Evolutionary conservation across 1,140 invertebrate genomes (phyloP).

Genomic region (Mizuhopecten yessoensis): DNA sequence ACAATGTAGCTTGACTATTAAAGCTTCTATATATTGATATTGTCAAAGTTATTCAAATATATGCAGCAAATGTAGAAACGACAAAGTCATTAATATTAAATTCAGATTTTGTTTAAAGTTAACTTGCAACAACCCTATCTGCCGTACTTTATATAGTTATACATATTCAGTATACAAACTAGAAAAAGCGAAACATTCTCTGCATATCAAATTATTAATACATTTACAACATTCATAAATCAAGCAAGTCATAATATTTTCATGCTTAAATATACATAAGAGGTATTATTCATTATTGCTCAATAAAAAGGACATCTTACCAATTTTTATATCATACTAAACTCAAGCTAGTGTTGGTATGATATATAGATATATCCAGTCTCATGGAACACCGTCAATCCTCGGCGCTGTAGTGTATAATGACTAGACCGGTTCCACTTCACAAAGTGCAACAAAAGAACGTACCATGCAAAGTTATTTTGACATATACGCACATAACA

Average conservation of each 20-base stretch:
- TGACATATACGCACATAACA: neutral
- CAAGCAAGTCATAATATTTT: neutral
- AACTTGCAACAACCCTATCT: too few species aligned
- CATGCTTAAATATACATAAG: neutral
- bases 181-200: too few species aligned
- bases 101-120: too few species aligned
- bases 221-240: neutral
- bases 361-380: neutral
- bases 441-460: neutral
- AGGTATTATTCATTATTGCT: neutral
- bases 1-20: too few species aligned
- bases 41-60: too few species aligned
- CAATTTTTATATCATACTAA: neutral
- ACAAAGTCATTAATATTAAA: too few species aligned
- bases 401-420: neutral
- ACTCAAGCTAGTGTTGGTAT: neutral
- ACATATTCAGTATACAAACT: too few species aligned
- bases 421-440: neutral
- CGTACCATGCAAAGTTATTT: neutral
- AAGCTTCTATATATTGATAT: too few species aligned
- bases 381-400: neutral
- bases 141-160: too few species aligned
- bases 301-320: neutral
- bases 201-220: neutral
- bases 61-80: too few species aligned